Percentiles rank a stretch among this genome's conserved stretches.
phyloP scores from a whole-genome alignment of 2,113 vertebrate species.

The Vidua chalybeata region DNA sequence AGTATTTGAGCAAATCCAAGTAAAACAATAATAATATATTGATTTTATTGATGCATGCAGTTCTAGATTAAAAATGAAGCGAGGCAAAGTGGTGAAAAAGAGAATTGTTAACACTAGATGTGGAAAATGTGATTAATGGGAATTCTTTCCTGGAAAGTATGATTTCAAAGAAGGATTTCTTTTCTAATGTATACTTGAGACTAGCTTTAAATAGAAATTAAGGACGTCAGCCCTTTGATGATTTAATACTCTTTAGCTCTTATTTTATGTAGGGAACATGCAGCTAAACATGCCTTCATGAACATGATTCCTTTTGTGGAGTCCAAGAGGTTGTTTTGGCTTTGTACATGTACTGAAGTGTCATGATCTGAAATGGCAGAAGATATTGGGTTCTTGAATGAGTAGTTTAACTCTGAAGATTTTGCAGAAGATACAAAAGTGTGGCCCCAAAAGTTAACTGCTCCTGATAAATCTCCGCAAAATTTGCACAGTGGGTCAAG shows the following conservation, averaged over 20 bases:
- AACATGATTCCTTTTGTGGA: neutral
- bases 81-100: neutral
- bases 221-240: neutral
- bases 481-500: neutral
- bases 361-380: neutral
- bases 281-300: neutral
- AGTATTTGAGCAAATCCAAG: neutral
- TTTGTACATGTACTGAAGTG: neutral
- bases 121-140: neutral
- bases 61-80: neutral
- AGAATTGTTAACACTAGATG: neutral
- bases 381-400: neutral
- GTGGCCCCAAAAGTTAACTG: neutral
- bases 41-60: neutral
- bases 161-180: neutral
- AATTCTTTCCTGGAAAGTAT: conserved; percentile 31
- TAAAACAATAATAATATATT: neutral
- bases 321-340: neutral
- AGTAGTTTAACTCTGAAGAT: neutral
- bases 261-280: neutral
- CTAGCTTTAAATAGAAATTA: neutral
- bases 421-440: neutral
- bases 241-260: neutral
- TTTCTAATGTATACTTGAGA: neutral
- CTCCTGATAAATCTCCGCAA: neutral